Evolutionary conservation across 64 coral and sea anemone species (phyloP).

Genomic region (Hydrozoanthus tunicans): DNA sequence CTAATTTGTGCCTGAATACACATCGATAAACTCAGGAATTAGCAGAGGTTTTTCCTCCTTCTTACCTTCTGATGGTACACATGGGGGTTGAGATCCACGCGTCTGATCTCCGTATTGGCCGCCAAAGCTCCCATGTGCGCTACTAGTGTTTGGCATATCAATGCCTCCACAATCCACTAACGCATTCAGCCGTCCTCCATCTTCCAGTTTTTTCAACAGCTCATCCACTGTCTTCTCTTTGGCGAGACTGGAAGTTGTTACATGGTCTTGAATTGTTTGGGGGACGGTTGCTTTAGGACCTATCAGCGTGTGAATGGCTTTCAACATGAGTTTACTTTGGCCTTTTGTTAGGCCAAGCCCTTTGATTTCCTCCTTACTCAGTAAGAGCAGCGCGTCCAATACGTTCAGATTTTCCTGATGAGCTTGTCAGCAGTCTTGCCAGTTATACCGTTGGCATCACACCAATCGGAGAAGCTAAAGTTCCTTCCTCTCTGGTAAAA

Average conservation of each 20-base stretch:
- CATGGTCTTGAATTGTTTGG: background rate
- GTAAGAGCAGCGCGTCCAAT: background rate
- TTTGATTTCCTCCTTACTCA: background rate
- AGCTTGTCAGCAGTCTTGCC: background rate
- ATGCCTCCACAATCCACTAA: background rate
- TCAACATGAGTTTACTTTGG: background rate
- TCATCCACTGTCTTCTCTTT: background rate
- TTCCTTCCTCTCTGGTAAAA: background rate
- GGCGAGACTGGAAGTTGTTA: background rate
- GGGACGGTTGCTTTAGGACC: background rate
- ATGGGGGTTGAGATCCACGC: constrained; percentile 2
- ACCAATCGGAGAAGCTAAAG: background rate
- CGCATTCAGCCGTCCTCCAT: constrained; percentile 12
- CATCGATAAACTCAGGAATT: constrained; percentile 21
- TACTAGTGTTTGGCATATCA: too few relatives aligned
- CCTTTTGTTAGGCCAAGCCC: constrained; percentile 25
- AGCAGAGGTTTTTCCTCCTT: background rate
- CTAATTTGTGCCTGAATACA: background rate
- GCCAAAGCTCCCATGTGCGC: too few relatives aligned
- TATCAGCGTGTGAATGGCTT: background rate
- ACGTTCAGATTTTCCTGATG: background rate
- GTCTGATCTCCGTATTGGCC: background rate
- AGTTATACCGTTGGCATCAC: background rate
- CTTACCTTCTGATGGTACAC: background rate
- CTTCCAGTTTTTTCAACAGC: constrained; percentile 26